Conservation (phyloP, 2,797 vertebrate species). For the Neosilurus hyrtlii region DNA sequence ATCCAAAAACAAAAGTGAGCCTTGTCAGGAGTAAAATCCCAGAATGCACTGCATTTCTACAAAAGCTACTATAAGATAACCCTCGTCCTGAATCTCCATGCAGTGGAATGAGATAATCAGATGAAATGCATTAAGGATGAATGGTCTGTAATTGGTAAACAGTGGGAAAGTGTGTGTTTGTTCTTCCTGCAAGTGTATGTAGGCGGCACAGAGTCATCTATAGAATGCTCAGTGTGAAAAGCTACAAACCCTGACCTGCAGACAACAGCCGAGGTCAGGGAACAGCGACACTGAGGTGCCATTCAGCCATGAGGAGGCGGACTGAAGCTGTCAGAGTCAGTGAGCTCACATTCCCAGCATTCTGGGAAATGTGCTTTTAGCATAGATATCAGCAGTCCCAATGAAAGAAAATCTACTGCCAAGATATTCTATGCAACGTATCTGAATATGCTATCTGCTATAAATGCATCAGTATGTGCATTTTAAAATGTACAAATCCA, state of each 20-base stretch:
- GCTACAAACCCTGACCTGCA: constrained; percentile 29
- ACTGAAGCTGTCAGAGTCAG: constrained; percentile 1
- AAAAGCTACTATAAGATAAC: background rate
- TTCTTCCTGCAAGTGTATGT: constrained; percentile 22
- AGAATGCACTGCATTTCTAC: background rate
- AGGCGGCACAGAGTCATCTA: constrained; percentile 5
- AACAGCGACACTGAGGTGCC: constrained; percentile 22
- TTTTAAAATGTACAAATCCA: constrained; percentile 5
- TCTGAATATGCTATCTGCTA: constrained; percentile 12
- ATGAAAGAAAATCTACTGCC: constrained; percentile 30
- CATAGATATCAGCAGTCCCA: constrained; percentile 26
- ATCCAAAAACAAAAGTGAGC: background rate
- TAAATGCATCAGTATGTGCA: constrained; percentile 42
- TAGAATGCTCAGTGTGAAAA: constrained; percentile 4
- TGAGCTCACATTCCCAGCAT: constrained; percentile 49
- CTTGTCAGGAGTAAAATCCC: background rate
- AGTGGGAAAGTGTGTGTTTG: constrained; percentile 11
- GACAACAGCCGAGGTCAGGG: constrained; percentile 32
- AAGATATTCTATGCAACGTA: constrained; percentile 24
- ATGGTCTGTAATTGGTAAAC: constrained; percentile 6
- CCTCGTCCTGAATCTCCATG: background rate
- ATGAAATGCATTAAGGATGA: constrained; percentile 15
- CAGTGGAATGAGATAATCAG: background rate
- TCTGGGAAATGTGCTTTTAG: constrained; percentile 41
- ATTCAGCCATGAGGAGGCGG: constrained; percentile 23